Evolutionary conservation across 2,888 invertebrate genomes (phyloP).

Genomic region (Pandemis heparana): DNA sequence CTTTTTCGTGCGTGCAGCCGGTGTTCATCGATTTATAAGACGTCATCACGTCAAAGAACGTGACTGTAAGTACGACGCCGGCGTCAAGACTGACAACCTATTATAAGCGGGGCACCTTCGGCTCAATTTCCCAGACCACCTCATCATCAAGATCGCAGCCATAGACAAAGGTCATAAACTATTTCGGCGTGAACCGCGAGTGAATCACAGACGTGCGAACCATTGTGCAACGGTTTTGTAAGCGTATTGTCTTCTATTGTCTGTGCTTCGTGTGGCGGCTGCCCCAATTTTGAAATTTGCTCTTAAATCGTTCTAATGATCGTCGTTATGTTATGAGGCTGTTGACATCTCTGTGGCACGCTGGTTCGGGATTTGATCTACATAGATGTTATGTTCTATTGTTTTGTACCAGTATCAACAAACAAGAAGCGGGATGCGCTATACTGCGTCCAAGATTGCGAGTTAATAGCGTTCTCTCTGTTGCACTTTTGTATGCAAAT

Average conservation of each 20-base stretch:
- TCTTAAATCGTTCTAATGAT: slow-evolving; percentile 35
- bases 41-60: too few relatives aligned
- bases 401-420: too few relatives aligned
- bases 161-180: slow-evolving; percentile 32
- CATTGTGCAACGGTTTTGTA: slow-evolving; percentile 71
- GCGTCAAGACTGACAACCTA: too few relatives aligned
- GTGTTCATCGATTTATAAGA: too few relatives aligned
- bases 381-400: too few relatives aligned
- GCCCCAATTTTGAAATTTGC: slow-evolving; percentile 68
- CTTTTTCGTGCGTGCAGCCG: too few relatives aligned
- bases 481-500: too few relatives aligned
- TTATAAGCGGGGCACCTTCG: background rate
- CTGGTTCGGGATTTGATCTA: background rate
- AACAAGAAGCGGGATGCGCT: too few relatives aligned
- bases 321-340: slow-evolving; percentile 21
- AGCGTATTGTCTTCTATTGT: slow-evolving; percentile 64
- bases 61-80: too few relatives aligned
- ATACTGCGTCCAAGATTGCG: too few relatives aligned
- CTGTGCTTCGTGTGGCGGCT: slow-evolving; percentile 54
- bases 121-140: background rate
- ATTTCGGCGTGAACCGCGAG: slow-evolving; percentile 47
- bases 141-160: slow-evolving; percentile 6
- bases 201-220: slow-evolving; percentile 68
- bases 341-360: slow-evolving; percentile 39
- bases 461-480: too few relatives aligned